Conservation (phyloP, 2,888 invertebrate genomes). For the Brachyptera risi region DNA sequence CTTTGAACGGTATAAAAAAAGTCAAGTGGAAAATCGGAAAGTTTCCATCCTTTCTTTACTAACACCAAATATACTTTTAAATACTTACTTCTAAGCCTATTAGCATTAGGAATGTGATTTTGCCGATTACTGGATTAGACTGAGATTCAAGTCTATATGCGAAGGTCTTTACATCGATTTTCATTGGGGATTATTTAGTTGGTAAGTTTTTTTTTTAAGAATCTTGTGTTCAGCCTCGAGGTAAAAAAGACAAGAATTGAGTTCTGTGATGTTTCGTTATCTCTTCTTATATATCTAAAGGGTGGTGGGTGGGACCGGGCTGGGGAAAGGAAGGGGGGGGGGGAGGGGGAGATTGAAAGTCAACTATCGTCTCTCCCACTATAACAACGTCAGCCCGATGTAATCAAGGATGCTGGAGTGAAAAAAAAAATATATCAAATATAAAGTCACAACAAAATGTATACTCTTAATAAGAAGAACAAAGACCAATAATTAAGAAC, state of each 20-base stretch:
- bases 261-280: constrained; percentile 11
- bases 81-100: too few species aligned
- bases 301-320: not conserved
- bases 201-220: constrained; percentile 2
- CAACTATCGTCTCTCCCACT: not conserved
- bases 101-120: too few species aligned
- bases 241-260: not conserved
- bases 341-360: constrained; percentile 3
- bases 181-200: constrained; percentile 12
- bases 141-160: too few species aligned
- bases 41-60: too few species aligned
- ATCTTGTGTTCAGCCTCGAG: constrained; percentile 14
- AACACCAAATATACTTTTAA: too few species aligned
- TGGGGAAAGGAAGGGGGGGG: not conserved
- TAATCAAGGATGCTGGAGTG: not conserved
- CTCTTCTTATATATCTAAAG: constrained; percentile 11
- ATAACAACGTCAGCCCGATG: constrained; percentile 7
- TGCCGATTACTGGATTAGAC: too few species aligned
- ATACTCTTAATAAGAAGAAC: too few species aligned
- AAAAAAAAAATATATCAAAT: not conserved
- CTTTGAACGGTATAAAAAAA: too few species aligned
- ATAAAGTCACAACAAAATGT: too few species aligned
- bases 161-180: too few species aligned
- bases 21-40: too few species aligned
- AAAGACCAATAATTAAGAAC: too few species aligned